Percentiles rank a stretch among this genome's conserved stretches.
These are phyloP conservation scores for Melanostoma mellinum DNA, from an alignment of 2,888 invertebrate species.

Conservation along the genomic window DNA sequence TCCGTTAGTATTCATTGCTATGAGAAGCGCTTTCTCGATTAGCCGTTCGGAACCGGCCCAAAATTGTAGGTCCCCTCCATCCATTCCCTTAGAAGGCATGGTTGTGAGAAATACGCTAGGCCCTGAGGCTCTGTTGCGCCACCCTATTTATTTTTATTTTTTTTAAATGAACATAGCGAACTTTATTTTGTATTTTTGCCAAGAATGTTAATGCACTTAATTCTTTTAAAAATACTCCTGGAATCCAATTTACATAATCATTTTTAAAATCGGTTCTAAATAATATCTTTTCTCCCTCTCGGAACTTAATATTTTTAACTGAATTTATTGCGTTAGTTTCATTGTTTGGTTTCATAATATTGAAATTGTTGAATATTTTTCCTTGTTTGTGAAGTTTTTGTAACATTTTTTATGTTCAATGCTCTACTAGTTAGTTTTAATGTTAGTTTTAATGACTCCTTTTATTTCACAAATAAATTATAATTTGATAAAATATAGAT, in stretches of 20 bases:
- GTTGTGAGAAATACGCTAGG: no score
- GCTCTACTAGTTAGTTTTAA: no score
- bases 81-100: no score
- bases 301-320: conserved; percentile 19
- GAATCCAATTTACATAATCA: conserved; percentile 10
- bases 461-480: no score
- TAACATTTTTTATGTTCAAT: background rate
- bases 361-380: background rate
- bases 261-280: conserved; percentile 2
- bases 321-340: background rate
- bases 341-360: background rate
- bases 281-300: conserved; percentile 11
- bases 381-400: background rate
- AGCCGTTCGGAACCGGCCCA: no score
- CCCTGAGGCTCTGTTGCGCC: no score
- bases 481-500: no score
- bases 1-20: no score
- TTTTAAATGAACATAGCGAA: conserved; percentile 1
- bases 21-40: no score
- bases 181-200: background rate
- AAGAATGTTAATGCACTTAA: conserved; percentile 16
- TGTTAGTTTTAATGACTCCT: no score
- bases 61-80: no score
- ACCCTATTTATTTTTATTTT: conserved; percentile 8
- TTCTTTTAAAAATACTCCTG: conserved; percentile 15